phyloP scores from a whole-genome alignment of 35 echinoderm and acorn worm genomes.

The Amphiura filiformis region DNA sequence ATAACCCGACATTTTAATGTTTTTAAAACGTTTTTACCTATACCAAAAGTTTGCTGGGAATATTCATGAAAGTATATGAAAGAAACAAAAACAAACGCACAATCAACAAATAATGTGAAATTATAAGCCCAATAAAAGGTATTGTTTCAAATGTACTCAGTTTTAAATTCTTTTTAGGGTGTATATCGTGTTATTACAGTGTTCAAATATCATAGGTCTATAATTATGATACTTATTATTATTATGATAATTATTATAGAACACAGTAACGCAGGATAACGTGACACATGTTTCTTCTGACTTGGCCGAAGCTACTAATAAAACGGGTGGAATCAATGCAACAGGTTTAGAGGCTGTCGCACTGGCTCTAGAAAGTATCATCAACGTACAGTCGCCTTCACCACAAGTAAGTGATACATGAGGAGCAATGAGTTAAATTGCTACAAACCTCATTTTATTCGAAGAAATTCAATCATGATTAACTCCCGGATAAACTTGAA shows the following conservation, averaged over 20 bases:
- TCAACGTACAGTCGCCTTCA: not conserved
- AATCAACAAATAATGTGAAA: no score
- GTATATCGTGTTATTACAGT: not conserved
- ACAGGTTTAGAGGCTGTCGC: not conserved
- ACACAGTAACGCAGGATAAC: not conserved
- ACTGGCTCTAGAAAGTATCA: not conserved
- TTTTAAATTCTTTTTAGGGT: not conserved
- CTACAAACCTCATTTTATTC: no score
- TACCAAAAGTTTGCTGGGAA: no score
- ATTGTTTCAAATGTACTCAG: not conserved
- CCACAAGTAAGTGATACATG: not conserved
- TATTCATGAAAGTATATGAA: no score
- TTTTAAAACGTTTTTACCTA: no score
- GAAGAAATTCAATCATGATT: no score
- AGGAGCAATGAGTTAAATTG: no score
- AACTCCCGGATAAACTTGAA: no score
- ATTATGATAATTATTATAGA: not conserved
- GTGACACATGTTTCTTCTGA: not conserved
- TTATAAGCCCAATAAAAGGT: not conserved
- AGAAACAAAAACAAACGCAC: no score
- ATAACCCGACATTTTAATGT: no score
- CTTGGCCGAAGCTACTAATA: not conserved
- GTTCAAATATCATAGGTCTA: no score
- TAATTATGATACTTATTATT: not conserved
- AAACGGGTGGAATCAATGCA: not conserved